Evolutionary conservation across 2,113 vertebrate genomes (phyloP), one percentile per base, ranked within the genome.

Genomic region (Morone chrysops): DNA sequence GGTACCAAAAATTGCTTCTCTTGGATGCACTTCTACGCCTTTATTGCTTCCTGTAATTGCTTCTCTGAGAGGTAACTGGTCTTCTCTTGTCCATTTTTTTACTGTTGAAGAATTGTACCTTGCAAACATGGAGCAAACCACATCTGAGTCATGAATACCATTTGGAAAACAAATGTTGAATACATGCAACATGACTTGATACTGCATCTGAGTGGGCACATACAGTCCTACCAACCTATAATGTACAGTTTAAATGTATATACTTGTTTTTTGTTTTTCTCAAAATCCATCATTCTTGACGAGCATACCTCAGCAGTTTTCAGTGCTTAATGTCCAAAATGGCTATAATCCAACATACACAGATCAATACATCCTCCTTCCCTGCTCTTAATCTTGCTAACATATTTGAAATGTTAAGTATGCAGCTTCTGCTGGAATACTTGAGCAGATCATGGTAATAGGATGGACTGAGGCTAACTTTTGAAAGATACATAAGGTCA

Each of bases 41-140:
- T 94, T 92, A 95, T 93, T 95, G 91, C 90, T 94, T 94, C 86
- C 92, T 93, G 90, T 92, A 95, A 95, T 93, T 94, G 91, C 89
- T 95, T 95, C 90, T 90, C 87, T 91, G 87, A 92, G 85, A 93
- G 88, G 90, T 84, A 93, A 92, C 91, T 90, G 82, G 86, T 84
- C 89, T 86, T 88, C 87, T 89, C 86, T 88, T 90, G 87, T 91
- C 71, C 82, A 61, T 47, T 89, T 85, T 81, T 86, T 82, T 80
- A 71, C 85, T 56, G 54, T 78, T 88, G 83, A 93, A 74, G 80
- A 31, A 89, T 68, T 82, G 80, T 82, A 80, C 51, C 72, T 65
- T 63, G 78, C 66, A 84, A 90, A 85, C 77, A 82, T 67, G 56
- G 18, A 77, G 56, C 68, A 85, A 84, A 85, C 51, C 59, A 65